Conservation (phyloP, 2,797 vertebrate genomes). For the Zenarchopterus dispar region DNA sequence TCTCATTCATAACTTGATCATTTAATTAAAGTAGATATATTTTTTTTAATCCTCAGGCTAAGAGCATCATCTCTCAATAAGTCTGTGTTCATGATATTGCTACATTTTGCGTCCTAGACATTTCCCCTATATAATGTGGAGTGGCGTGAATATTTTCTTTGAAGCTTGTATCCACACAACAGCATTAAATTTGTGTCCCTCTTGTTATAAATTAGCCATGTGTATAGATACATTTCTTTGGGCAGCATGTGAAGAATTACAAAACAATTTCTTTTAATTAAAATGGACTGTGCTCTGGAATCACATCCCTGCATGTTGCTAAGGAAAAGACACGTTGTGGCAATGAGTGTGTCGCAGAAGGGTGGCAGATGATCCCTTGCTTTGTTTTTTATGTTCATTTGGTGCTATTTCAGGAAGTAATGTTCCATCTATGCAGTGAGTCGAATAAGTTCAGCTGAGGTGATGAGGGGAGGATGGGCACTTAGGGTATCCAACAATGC, state of each 20-base stretch:
- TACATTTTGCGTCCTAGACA: constrained; percentile 18
- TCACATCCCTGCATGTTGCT: background rate
- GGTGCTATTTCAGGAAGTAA: background rate
- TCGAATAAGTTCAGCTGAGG: background rate
- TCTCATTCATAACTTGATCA: constrained; percentile 56
- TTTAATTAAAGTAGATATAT: constrained; percentile 51
- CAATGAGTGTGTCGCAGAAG: too few species aligned
- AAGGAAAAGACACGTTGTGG: too few species aligned
- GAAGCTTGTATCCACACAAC: background rate
- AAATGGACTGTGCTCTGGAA: background rate
- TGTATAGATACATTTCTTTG: background rate
- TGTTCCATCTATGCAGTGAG: background rate
- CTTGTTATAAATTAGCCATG: background rate
- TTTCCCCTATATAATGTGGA: too few species aligned
- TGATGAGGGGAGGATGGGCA: too few species aligned
- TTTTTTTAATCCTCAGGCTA: constrained; percentile 25
- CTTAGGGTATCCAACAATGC: too few species aligned
- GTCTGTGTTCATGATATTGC: constrained; percentile 30
- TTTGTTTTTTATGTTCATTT: constrained; percentile 8
- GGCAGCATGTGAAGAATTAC: background rate
- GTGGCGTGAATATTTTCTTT: background rate
- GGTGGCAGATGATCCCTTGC: background rate
- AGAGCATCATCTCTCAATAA: constrained; percentile 20
- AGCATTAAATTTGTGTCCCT: background rate
- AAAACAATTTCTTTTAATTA: background rate